Percentiles rank a stretch among this genome's conserved stretches.
Evolutionary conservation across 30 jellyfish, hydroid and myxozoan species (phyloP).

Genomic region (Cassiopea andromeda): DNA sequence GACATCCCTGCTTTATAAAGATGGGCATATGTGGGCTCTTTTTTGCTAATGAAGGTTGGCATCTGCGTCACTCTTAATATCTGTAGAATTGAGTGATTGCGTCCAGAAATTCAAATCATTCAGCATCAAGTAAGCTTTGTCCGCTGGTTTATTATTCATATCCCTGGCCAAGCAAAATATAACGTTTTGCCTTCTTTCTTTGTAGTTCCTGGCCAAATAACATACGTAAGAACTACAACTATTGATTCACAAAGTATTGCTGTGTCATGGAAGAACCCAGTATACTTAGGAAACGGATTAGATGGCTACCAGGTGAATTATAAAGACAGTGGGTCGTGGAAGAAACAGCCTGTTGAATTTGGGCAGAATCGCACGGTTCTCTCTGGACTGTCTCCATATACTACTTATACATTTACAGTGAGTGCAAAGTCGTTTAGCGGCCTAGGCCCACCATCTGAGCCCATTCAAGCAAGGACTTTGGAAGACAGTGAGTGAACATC

Average conservation of each 20-base stretch:
- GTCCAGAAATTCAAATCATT: too few relatives aligned
- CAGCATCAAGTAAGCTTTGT: too few relatives aligned
- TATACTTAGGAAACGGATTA: slow-evolving; percentile 79
- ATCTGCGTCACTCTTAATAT: too few relatives aligned
- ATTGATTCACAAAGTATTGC: slow-evolving; percentile 58
- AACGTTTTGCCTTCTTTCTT: background rate
- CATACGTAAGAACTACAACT: slow-evolving; percentile 29
- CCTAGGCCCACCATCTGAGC: slow-evolving; percentile 85
- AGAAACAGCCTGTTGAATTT: slow-evolving; percentile 37
- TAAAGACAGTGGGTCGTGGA: slow-evolving; percentile 10
- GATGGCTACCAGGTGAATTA: slow-evolving; percentile 80
- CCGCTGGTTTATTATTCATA: too few relatives aligned
- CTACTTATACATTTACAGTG: slow-evolving; percentile 73
- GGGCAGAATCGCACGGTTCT: slow-evolving; percentile 40
- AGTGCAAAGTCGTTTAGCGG: slow-evolving; percentile 74
- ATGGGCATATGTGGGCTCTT: too few relatives aligned
- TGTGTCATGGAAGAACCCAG: slow-evolving; percentile 79
- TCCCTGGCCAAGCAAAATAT: too few relatives aligned
- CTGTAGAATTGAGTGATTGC: too few relatives aligned
- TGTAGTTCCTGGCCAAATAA: slow-evolving; percentile 71
- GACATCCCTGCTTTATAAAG: too few relatives aligned
- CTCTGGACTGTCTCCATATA: slow-evolving; percentile 70
- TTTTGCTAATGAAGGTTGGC: too few relatives aligned
- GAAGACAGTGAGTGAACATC: slow-evolving; percentile 79
- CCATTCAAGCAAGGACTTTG: slow-evolving; percentile 57